phyloP scores from a whole-genome alignment of 2,888 invertebrate genomes.

The Chrysina gloriosa region DNA sequence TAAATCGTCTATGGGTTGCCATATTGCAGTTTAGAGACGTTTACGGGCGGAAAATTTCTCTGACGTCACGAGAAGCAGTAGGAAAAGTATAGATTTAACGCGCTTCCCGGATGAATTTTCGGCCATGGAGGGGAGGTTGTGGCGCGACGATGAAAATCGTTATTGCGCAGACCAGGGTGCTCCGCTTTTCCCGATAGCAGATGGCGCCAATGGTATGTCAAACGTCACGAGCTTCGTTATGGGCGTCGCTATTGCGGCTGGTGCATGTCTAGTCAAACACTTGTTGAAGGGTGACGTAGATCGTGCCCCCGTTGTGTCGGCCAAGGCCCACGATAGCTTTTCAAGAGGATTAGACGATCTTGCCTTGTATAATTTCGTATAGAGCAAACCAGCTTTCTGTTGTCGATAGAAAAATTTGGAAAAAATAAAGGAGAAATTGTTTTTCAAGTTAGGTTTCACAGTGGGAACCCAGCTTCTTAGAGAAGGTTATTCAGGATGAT shows the following conservation, averaged over 20 bases:
- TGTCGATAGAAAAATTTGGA: too few species aligned
- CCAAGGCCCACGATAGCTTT: slow-evolving; percentile 8
- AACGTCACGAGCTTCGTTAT: slow-evolving; percentile 44
- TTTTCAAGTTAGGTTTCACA: too few species aligned
- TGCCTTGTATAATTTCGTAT: too few species aligned
- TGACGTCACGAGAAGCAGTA: slow-evolving; percentile 23
- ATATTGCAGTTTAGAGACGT: slow-evolving; percentile 8
- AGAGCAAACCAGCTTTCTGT: too few species aligned
- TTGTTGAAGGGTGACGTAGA: slow-evolving; percentile 50
- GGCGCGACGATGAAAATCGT: slow-evolving; percentile 29
- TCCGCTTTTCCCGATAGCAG: slow-evolving; percentile 16
- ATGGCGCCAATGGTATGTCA: slow-evolving; percentile 21
- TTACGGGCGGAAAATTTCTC: slow-evolving; percentile 22
- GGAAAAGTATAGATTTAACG: slow-evolving; percentile 38
- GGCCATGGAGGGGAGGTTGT: slow-evolving; percentile 4
- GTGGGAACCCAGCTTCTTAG: too few species aligned
- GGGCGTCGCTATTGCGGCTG: slow-evolving; percentile 49
- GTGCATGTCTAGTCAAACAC: slow-evolving; percentile 54
- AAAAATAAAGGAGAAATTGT: too few species aligned
- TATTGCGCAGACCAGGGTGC: slow-evolving; percentile 23
- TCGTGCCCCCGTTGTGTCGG: slow-evolving; percentile 6
- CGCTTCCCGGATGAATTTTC: slow-evolving; percentile 32
- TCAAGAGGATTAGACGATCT: too few species aligned
- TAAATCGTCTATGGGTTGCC: neutral
- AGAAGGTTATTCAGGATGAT: too few species aligned